Evolutionary conservation across 2,797 vertebrate genomes (phyloP).

Genomic region (Poecilia wingei): DNA sequence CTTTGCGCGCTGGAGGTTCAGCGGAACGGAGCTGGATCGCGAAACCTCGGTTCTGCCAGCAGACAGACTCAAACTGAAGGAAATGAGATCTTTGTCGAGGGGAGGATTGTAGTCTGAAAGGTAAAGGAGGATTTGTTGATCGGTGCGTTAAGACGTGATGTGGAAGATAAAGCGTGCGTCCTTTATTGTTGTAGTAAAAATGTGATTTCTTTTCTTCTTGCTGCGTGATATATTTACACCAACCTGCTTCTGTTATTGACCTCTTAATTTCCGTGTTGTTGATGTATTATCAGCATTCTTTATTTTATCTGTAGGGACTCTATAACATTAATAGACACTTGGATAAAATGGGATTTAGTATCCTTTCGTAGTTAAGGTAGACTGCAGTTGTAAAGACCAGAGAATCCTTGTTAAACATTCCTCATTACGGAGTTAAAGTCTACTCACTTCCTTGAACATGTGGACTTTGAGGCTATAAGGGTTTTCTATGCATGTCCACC

Average conservation of each 20-base stretch:
- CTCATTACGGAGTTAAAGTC: constrained; percentile 12
- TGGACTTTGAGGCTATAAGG: neutral
- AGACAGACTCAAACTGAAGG: constrained; percentile 13
- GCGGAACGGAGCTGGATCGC: constrained; percentile 12
- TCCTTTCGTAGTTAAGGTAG: neutral
- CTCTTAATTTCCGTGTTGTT: neutral
- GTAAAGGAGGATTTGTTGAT: constrained; percentile 30
- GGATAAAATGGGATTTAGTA: neutral
- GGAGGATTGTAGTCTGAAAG: constrained; percentile 37
- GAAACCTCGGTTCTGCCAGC: neutral
- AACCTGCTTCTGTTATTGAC: neutral
- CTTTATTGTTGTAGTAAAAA: neutral
- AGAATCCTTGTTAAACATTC: neutral
- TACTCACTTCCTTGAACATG: neutral
- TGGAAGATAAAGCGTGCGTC: neutral
- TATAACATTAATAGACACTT: neutral
- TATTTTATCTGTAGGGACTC: neutral
- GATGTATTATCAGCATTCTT: neutral
- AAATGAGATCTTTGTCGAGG: constrained; percentile 34
- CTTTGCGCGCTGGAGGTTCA: constrained; percentile 8
- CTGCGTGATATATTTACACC: neutral
- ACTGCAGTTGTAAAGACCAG: neutral
- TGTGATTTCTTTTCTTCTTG: neutral
- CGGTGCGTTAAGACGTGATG: neutral
- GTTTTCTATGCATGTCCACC: neutral